Base-by-base conservation (phyloP, 2,113 vertebrate genomes). In the Loxodonta africana region DNA sequence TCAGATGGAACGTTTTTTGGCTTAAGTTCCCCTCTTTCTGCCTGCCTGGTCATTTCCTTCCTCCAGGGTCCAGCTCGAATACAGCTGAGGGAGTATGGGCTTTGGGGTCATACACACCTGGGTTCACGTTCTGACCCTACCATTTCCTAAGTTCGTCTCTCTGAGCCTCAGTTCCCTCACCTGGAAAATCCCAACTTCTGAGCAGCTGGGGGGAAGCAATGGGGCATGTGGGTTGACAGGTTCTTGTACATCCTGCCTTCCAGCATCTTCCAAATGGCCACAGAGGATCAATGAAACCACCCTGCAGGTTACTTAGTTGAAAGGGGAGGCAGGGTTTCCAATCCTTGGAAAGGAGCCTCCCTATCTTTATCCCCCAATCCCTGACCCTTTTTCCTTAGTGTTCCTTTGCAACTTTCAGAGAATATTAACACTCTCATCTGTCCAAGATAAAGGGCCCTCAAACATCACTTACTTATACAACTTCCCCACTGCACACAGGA, bases 1-100 rank as follows among this genome's bases (percentile, higher is more conserved):
- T 95, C 90, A 85, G 88, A 92, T 5, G 82, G 98, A 95, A 96
- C 95, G 92, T 96, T 96, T 97, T 86, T 82, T 97, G 95, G 97
- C 97, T 89, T 21, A 25, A 73, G 87, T 69, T 87, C 90, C 83
- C 74, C 11, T 37, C 26, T 67, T 51, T 65, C 84, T 82, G 88
- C 71, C 57, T 37, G 81, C 91, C 57, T 60, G 12, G 26, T 53
- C n/a, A 85, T 28, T 67, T 74, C 23, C 37, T 65, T 76, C 15
- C 60, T 44, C 91, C 74, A 12, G 51, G 85, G 92, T n/a, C 51
- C 57, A 53, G 90, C 71, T 48, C 46, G 80, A 60, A 41, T 20
- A n/a, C 53, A 71, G 57, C 6, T 0, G 0, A 28, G 46, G 11
- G n/a, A 48, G 53, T 3, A 0, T 17, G 28, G 78, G 21, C n/a